phyloP scores from a whole-genome alignment of 2,797 vertebrate genomes.

The Loriculus beryllinus region DNA sequence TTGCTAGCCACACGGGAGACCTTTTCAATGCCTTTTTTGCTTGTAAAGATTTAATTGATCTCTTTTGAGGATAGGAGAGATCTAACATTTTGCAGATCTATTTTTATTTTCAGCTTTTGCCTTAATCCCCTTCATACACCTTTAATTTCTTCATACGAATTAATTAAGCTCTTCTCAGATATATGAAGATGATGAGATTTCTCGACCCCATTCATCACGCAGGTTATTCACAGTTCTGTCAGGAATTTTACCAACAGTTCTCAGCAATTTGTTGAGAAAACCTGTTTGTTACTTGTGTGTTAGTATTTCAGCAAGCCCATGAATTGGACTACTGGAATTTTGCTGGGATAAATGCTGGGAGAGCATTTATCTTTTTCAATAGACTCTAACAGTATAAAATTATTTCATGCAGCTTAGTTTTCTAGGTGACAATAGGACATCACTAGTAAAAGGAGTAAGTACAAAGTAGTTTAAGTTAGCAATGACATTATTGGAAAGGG shows the following conservation, averaged over 20 bases:
- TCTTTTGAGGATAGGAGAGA: constrained; percentile 33
- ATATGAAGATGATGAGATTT: constrained; percentile 35
- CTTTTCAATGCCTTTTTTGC: constrained; percentile 14
- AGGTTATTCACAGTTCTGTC: constrained; percentile 45
- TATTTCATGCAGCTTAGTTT: constrained; percentile 9
- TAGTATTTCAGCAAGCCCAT: neutral
- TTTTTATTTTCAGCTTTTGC: constrained; percentile 60
- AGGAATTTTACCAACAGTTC: neutral
- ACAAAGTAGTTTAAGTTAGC: neutral
- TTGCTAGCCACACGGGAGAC: neutral
- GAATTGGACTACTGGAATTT: neutral
- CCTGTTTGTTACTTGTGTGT: neutral
- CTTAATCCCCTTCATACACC: neutral
- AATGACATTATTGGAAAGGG: neutral
- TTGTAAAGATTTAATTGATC: constrained; percentile 41
- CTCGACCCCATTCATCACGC: neutral
- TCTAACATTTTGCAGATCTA: constrained; percentile 36
- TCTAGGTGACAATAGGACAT: neutral
- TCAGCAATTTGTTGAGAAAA: neutral
- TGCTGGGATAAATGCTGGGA: neutral
- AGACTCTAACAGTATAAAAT: neutral
- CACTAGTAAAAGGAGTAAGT: neutral
- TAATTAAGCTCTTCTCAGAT: constrained; percentile 50
- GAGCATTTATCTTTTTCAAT: neutral
- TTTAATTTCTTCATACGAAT: constrained; percentile 53